Base-by-base conservation (phyloP, 2,888 invertebrate species). In the Loripinus fragilis region DNA sequence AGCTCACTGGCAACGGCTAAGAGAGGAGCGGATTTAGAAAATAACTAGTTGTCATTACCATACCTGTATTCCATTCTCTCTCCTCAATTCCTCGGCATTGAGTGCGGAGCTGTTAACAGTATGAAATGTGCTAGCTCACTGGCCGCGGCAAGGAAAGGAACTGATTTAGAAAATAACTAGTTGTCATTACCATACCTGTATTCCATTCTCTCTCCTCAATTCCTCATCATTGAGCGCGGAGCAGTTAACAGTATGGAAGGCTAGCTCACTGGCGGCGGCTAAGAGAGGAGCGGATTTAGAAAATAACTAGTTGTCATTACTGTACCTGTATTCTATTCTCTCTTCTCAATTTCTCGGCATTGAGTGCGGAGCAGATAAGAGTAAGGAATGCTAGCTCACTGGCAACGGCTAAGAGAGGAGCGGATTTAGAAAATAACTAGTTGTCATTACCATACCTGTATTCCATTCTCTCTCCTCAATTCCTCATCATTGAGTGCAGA, bases 181-280 rank as follows among this genome's bases (percentile, higher is more conserved):
- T 98, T 98, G 91, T 99, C 99, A 72, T n/a, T n/a, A n/a, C 28
- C 12, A 12, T 25, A 96, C 96, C 94, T 97, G 97, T 80, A 99
- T 95, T 0, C 99, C 99, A 76, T 97, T 96, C 94, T 99, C 99
- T 71, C 99, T 94, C n/a, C n/a, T n/a, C n/a, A n/a, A n/a, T n/a
- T n/a, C n/a, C n/a, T n/a, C n/a, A n/a, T n/a, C n/a, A n/a, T 99
- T 99, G 55, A 99, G 94, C 17, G 98, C 97, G 0, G 99, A 99
- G 94, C 99, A 99, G 88, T 97, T 96, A 5, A 99, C 97, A 0
- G 99, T 99, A 91, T 98, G 98, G 94, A 98, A 99, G 70, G 98
- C 98, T 41, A 99, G 95, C 94, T 94, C 93, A 52, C 90, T 88
- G 3, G 99, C 98, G 25, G 98, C 97, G 0, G 97, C 96, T 85